Evolutionary conservation across 37 sponge, comb jelly and placozoan genomes (phyloP).

Genomic region (Theonella swinhoei): DNA sequence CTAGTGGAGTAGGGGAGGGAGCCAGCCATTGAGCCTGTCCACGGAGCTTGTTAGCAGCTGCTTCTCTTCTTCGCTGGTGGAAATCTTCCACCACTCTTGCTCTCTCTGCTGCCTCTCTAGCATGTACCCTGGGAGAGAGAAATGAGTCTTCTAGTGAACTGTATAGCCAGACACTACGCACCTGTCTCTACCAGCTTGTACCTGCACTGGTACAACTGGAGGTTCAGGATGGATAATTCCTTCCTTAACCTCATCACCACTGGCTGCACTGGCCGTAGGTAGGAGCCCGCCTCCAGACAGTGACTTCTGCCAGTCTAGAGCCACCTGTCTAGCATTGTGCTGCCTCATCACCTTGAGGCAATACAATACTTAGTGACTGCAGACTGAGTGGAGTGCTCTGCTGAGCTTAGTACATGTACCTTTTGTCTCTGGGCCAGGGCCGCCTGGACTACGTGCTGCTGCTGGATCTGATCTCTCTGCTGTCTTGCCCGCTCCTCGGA

Average conservation of each 20-base stretch:
- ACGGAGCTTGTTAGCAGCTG: slow-evolving; percentile 85
- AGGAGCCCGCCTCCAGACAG: slow-evolving; percentile 15
- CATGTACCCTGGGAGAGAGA: neutral
- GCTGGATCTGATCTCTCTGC: slow-evolving; percentile 31
- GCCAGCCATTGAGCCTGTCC: slow-evolving; percentile 36
- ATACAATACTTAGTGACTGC: no score
- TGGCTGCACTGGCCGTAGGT: neutral
- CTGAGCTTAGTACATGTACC: neutral
- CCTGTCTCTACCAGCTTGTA: neutral
- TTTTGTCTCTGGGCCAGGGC: slow-evolving; percentile 16
- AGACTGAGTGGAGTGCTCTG: neutral
- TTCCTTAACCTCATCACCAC: neutral
- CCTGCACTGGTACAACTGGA: neutral
- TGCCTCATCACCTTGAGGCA: slow-evolving; percentile 47
- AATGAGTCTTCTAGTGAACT: neutral
- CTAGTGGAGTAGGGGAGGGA: neutral
- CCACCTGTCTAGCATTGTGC: slow-evolving; percentile 62
- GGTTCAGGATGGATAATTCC: neutral
- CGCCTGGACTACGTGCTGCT: slow-evolving; percentile 30
- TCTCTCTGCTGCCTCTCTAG: slow-evolving; percentile 35
- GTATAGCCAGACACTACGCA: neutral
- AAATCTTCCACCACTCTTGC: slow-evolving; percentile 76
- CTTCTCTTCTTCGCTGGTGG: slow-evolving; percentile 65
- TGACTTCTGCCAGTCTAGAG: slow-evolving; percentile 47
- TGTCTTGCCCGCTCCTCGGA: slow-evolving; percentile 34